Conservation (phyloP, 2,888 invertebrate species). For the Lepidonotus clava region DNA sequence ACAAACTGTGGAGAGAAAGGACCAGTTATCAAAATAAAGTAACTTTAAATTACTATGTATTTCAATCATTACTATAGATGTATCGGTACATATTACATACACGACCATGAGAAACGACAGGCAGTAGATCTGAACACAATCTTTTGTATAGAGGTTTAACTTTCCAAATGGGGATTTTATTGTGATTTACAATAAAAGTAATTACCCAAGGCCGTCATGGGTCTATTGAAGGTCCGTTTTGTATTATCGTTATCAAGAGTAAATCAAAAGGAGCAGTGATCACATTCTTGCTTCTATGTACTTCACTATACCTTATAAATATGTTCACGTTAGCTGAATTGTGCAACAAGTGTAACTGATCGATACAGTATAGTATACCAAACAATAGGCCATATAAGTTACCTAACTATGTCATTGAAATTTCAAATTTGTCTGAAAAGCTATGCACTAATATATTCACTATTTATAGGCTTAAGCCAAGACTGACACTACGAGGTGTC, state of each 20-base stretch:
- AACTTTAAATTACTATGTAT: too few relatives aligned
- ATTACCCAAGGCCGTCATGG: too few relatives aligned
- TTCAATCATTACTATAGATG: too few relatives aligned
- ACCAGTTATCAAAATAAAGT: neutral
- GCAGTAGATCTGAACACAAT: too few relatives aligned
- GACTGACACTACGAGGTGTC: constrained; percentile 2
- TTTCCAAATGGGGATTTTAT: too few relatives aligned
- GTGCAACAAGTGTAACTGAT: neutral
- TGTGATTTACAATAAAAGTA: too few relatives aligned
- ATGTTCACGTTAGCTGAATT: constrained; percentile 20
- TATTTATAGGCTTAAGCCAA: constrained; percentile 41
- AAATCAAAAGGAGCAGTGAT: neutral
- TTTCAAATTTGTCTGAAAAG: constrained; percentile 41
- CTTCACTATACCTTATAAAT: constrained; percentile 21
- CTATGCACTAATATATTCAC: constrained; percentile 31
- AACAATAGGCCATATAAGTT: constrained; percentile 35
- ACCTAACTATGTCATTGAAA: constrained; percentile 36
- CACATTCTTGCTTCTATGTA: constrained; percentile 39
- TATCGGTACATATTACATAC: too few relatives aligned
- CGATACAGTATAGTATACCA: neutral
- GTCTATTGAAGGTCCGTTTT: neutral
- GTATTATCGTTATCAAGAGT: neutral
- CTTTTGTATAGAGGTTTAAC: too few relatives aligned
- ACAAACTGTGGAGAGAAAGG: neutral
- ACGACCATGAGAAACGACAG: too few relatives aligned